Percentiles rank a stretch among this genome's conserved stretches.
phyloP scores from a whole-genome alignment of 2,113 vertebrate species.

The Ptilorrhoa leucosticta region DNA sequence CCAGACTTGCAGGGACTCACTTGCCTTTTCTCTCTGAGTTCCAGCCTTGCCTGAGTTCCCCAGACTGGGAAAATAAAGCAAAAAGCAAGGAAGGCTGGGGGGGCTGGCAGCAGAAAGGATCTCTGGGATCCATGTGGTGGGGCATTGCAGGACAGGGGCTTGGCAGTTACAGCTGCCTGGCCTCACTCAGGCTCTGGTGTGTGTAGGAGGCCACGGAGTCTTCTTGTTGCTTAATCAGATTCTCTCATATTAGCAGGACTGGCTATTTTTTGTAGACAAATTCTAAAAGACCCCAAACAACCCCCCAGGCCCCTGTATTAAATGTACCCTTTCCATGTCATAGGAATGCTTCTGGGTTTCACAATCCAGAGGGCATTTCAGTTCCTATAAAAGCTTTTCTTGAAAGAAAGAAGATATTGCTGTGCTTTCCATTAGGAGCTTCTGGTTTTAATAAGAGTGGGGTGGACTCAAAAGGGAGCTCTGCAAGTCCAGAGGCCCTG shows the following conservation, averaged over 20 bases:
- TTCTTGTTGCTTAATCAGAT: not conserved
- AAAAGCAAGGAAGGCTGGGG: not conserved
- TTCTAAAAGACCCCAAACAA: not conserved
- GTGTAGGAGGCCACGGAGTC: not conserved
- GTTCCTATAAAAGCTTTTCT: conserved; percentile 40
- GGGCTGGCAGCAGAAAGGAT: not conserved
- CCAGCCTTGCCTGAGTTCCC: not conserved
- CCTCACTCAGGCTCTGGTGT: not conserved
- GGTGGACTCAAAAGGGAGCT: conserved; percentile 39
- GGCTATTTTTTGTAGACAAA: not conserved
- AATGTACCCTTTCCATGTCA: not conserved
- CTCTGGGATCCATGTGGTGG: not conserved
- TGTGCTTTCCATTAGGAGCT: conserved; percentile 42
- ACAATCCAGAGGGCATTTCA: conserved; percentile 39
- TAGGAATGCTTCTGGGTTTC: conserved; percentile 15
- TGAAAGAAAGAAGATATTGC: conserved; percentile 31
- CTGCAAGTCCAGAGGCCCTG: conserved; percentile 19
- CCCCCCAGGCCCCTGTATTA: not conserved
- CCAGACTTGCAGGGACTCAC: not conserved
- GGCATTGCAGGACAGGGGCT: not conserved
- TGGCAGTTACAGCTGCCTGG: not conserved
- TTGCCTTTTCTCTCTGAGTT: not conserved
- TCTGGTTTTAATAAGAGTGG: conserved; percentile 49
- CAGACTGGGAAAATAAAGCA: not conserved
- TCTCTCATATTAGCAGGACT: not conserved